Base-by-base conservation (phyloP, 2,888 invertebrate species). In the Nebria salina region DNA sequence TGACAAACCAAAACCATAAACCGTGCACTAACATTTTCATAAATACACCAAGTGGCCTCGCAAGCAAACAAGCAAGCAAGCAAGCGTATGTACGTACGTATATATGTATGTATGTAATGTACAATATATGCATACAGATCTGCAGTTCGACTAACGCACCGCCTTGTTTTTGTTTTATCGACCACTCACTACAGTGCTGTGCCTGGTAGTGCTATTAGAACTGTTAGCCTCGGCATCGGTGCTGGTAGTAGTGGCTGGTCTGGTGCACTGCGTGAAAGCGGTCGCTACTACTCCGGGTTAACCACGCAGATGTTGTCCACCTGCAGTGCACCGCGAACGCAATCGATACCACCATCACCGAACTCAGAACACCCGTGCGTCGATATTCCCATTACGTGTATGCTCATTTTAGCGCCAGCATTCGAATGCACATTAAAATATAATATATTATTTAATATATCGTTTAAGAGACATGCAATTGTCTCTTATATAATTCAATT, bases 251-350 rank as follows among this genome's bases (percentile, higher is more conserved):
- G 66, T 66, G 25, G 25, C 66, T 25, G 66, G 25, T 66, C 25
- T 66, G 25, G 66, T 66, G 66, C 66, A 66, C 15, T 66, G 66
- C 20, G 70, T 34, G 70, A 25, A 70, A 11, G 25, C 15, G 70
- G 20, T 4, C 8, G 68, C 68, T 70, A 34, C 5, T 15, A 20
- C 70, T 26, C 70, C 34, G 70, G 54, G 26, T 66, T 54, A 54
- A 54, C 54, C 54, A 54, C 54, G 54, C 54, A 66, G 15, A 66
- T 66, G 66, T 66, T 66, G 70, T 70, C 70, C 70, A 70, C 70
- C 70, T 70, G 70, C 70, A 70, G 25, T 70, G 15, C 34, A 54
- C 54, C 54, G 54, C 34, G 34, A 34, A 34, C 34, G 13, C 54
- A 8, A 54, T 54, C 54, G 54, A 54, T 54, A 54, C 54, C 54